Evolutionary conservation across 2,888 invertebrate species (phyloP).

Genomic region (Deladenus siricidicola): DNA sequence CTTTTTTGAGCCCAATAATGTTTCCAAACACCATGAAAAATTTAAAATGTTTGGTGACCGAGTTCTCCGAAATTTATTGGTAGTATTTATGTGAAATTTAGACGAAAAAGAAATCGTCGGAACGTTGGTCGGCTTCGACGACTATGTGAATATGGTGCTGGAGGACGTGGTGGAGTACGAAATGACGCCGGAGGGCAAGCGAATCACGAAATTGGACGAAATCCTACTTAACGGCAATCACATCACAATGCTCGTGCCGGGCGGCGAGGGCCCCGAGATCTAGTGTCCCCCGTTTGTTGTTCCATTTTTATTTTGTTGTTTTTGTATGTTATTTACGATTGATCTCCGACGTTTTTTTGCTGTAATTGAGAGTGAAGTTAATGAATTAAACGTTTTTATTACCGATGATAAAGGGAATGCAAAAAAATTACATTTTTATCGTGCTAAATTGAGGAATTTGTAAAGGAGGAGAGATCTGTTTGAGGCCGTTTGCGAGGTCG

Average conservation of each 20-base stretch:
- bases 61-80: not conserved
- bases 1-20: too few relatives aligned
- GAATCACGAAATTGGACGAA: slow-evolving; percentile 87
- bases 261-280: slow-evolving; percentile 51
- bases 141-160: slow-evolving; percentile 51
- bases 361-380: not conserved
- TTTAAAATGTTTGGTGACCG: not conserved
- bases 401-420: too few relatives aligned
- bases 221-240: slow-evolving; percentile 97
- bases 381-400: not conserved
- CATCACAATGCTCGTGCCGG: slow-evolving; percentile 73
- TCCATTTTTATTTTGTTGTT: not conserved
- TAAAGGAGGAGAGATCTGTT: too few relatives aligned
- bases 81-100: slow-evolving; percentile 12
- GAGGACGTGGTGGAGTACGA: slow-evolving; percentile 60
- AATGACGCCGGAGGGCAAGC: slow-evolving; percentile 86
- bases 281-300: too few relatives aligned
- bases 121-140: slow-evolving; percentile 67
- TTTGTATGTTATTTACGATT: not conserved
- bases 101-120: slow-evolving; percentile 95
- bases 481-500: too few relatives aligned
- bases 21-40: too few relatives aligned
- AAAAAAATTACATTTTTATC: too few relatives aligned
- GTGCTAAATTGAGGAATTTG: too few relatives aligned
- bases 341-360: not conserved